These are phyloP conservation scores for Bucco capensis DNA, from an alignment of 2,113 vertebrate species.

Conservation along the genomic window DNA sequence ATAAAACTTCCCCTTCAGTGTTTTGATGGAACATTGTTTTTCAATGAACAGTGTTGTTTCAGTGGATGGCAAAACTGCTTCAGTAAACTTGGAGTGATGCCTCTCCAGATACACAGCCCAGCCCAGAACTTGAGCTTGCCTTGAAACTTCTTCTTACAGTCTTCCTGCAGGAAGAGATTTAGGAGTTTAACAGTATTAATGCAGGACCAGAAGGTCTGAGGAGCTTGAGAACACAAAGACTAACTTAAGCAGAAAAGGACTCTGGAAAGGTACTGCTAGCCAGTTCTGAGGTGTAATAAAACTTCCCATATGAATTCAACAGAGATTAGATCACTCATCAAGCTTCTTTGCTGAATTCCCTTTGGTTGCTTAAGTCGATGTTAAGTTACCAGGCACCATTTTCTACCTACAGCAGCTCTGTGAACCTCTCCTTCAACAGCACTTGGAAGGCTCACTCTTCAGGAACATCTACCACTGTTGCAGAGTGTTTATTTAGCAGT, in stretches of 20 bases:
- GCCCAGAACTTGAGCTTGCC: background rate
- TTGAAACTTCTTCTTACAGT: background rate
- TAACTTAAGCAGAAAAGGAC: background rate
- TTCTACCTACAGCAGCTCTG: background rate
- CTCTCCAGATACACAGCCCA: background rate
- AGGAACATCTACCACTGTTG: background rate
- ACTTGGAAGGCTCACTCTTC: background rate
- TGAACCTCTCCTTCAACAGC: background rate
- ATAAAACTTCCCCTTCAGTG: slow-evolving; percentile 4
- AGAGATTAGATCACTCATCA: background rate
- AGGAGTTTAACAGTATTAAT: background rate
- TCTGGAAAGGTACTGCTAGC: background rate
- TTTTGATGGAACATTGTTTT: slow-evolving; percentile 38
- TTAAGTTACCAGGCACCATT: background rate
- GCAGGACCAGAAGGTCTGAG: background rate
- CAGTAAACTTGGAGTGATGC: background rate
- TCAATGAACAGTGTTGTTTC: slow-evolving; percentile 15
- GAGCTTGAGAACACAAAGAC: background rate
- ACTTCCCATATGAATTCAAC: background rate
- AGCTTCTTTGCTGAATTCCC: background rate
- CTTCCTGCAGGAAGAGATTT: background rate
- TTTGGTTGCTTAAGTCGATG: background rate
- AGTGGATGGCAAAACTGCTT: slow-evolving; percentile 25
- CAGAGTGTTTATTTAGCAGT: background rate
- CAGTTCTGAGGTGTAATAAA: background rate